These are phyloP conservation scores for Ephydatia muelleri DNA, from an alignment of 37 sponge, comb jelly and placozoan genomes.

Conservation along the genomic window DNA sequence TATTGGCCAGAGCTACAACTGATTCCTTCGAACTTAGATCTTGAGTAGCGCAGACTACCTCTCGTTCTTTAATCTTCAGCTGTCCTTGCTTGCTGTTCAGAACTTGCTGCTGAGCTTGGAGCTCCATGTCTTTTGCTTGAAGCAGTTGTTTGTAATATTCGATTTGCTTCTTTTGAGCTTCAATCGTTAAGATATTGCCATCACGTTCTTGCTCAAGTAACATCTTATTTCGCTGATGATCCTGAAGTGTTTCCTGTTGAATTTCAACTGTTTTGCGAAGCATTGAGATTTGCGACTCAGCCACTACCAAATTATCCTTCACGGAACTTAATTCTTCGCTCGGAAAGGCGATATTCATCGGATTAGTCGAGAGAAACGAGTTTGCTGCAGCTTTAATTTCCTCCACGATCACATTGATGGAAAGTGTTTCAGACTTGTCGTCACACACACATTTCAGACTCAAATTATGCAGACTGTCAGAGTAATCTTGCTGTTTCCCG, in stretches of 20 bases:
- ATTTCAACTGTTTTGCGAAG: conserved; percentile 29
- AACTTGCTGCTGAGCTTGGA: conserved; percentile 35
- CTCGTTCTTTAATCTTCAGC: conserved; percentile 49
- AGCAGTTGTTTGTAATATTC: conserved; percentile 42
- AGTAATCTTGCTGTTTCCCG: neutral
- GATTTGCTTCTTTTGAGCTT: conserved; percentile 31
- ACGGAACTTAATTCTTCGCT: neutral
- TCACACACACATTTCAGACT: neutral
- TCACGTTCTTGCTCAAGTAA: conserved; percentile 10
- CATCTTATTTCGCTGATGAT: conserved; percentile 13
- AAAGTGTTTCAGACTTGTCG: neutral
- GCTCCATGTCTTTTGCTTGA: conserved; percentile 22
- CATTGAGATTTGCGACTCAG: conserved; percentile 12
- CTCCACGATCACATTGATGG: neutral
- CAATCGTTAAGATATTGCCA: conserved; percentile 11
- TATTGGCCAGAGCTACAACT: conserved; percentile 14
- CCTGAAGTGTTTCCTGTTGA: conserved; percentile 42
- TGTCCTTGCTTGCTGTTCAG: conserved; percentile 39
- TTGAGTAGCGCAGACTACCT: conserved; percentile 28
- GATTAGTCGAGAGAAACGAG: conserved; percentile 16
- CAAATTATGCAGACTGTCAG: neutral
- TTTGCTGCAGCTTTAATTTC: conserved; percentile 6
- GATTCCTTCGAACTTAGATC: conserved; percentile 27
- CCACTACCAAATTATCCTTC: conserved; percentile 11
- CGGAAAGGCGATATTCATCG: neutral